Conservation (phyloP, 2,113 vertebrate genomes). For the Ptilonorhynchus violaceus region DNA sequence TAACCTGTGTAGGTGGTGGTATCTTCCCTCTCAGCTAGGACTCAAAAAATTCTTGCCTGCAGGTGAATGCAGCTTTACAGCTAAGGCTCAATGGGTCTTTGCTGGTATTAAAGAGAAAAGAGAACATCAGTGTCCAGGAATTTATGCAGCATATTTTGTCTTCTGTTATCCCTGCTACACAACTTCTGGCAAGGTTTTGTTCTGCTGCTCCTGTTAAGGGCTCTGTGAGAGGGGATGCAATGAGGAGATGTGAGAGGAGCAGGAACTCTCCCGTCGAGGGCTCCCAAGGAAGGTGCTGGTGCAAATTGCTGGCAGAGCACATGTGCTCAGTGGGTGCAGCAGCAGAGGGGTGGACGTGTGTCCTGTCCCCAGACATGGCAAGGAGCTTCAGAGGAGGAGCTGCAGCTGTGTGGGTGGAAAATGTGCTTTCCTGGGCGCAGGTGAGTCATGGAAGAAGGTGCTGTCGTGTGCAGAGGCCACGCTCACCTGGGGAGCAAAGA, state of each 20-base stretch:
- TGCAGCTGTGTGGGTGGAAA: neutral
- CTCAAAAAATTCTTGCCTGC: neutral
- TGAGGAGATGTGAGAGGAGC: neutral
- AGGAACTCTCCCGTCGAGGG: neutral
- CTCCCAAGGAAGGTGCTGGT: neutral
- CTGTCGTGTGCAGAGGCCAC: fast-evolving
- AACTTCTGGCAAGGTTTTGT: neutral
- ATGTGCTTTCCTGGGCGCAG: neutral
- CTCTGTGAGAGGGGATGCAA: neutral
- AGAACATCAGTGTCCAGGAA: neutral
- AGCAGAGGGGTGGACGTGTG: neutral
- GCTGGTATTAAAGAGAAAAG: neutral
- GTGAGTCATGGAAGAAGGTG: neutral
- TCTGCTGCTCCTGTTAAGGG: neutral
- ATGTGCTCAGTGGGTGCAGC: neutral
- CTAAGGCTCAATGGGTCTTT: neutral
- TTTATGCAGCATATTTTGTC: neutral
- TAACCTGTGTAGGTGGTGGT: neutral
- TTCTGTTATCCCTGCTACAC: neutral
- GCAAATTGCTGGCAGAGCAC: neutral
- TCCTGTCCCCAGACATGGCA: fast-evolving
- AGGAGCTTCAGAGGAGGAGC: neutral
- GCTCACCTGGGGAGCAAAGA: neutral
- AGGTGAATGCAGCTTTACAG: neutral
- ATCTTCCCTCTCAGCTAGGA: neutral